Evolutionary conservation across 2,888 invertebrate genomes (phyloP), one percentile per base, ranked within the genome.

Genomic region (Thecocarcelia acutangulata): DNA sequence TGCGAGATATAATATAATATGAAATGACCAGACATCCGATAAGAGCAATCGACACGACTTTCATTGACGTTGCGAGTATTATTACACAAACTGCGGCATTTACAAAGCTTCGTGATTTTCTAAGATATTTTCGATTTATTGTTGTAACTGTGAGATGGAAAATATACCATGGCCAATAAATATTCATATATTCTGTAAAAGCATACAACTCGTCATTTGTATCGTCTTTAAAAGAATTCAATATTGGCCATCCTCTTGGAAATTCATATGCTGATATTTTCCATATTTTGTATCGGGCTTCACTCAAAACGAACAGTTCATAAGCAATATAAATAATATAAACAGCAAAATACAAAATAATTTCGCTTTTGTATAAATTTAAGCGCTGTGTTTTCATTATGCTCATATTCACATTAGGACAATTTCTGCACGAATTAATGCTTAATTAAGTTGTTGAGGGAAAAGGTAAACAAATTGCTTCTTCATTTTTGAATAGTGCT

Each of bases 131-230:
- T 6, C 84, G 84, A 3, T 83, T 75, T 21, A 86, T 12, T 21
- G 86, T 86, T 6, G 86, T 85, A 1, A 87, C 76, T 1, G 84
- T 13, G 2, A 87, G 80, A 82, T 91, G 91, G 46, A 89, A 79
- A 44, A 89, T 52, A 83, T 89, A 91, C 86, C 88, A 91, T 0
- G 86, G 85, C 85, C 87, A 87, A 64, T 87, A 88, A 2, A 81
- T 86, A 6, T 54, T 52, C 5, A 90, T 85, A 24, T 88, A 90
- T 19, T 86, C 85, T 24, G 85, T 87, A 42, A 90, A 90, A 59
- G 87, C 87, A 73, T 90, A 89, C 75, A 90, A 84, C 78, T 91
- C 91, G 68, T 88, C 87, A 76, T 90, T 90, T 56, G 88, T 88
- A 73, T 88, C 87, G 78, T 91, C 91, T 4, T 89, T 87, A 9